These are phyloP conservation scores for Neoaliturus tenellus DNA, from an alignment of 2,888 invertebrate genomes.

Conservation along the genomic window DNA sequence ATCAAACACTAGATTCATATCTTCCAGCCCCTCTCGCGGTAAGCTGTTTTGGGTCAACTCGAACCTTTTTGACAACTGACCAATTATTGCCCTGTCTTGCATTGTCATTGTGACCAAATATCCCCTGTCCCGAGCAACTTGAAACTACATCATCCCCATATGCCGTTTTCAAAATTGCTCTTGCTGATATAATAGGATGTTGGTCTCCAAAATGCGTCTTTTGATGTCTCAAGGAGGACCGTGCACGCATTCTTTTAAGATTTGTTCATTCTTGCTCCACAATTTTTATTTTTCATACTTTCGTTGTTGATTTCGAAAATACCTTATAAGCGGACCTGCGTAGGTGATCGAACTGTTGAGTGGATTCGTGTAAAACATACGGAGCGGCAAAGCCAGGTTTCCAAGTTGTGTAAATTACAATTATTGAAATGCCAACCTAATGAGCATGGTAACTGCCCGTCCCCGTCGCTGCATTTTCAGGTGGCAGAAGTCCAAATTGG, in stretches of 20 bases:
- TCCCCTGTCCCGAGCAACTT: constrained; percentile 24
- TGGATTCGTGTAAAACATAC: neutral
- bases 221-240: constrained; percentile 17
- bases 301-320: too few relatives aligned
- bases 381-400: neutral
- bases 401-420: neutral
- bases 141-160: neutral
- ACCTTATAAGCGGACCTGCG: too few relatives aligned
- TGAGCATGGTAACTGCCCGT: neutral
- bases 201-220: constrained; percentile 25
- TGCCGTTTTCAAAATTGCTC: constrained; percentile 45
- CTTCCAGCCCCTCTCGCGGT: constrained; percentile 4
- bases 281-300: too few relatives aligned
- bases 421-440: constrained; percentile 2
- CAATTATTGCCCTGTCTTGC: constrained; percentile 41
- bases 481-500: constrained; percentile 4
- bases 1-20: constrained; percentile 52
- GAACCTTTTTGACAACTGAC: constrained; percentile 46
- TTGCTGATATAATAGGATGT: constrained; percentile 29
- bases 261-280: too few relatives aligned
- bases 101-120: constrained; percentile 47
- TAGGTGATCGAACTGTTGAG: too few relatives aligned
- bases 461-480: neutral
- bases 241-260: neutral
- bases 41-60: constrained; percentile 47